Evolutionary conservation across 2,797 vertebrate species (phyloP).

Genomic region (Acanthis flammea): DNA sequence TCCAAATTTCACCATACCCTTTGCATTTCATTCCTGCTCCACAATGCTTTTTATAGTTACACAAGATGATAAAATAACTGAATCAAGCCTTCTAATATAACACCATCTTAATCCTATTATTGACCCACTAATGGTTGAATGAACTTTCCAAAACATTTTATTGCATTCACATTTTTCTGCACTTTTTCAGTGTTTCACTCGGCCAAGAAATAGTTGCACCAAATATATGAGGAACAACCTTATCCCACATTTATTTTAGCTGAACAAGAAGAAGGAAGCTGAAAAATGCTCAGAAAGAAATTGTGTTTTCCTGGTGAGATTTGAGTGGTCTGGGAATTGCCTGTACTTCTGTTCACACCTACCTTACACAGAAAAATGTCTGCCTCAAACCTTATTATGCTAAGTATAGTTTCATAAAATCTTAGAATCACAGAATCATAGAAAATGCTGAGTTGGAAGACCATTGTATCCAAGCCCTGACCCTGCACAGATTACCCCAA

Average conservation of each 20-base stretch:
- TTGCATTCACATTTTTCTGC: background rate
- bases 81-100: background rate
- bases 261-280: background rate
- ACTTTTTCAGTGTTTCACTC: background rate
- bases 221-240: background rate
- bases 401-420: background rate
- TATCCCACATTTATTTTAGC: background rate
- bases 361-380: rapidly evolving
- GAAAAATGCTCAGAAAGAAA: background rate
- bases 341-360: background rate
- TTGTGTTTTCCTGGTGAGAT: background rate
- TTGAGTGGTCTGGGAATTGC: background rate
- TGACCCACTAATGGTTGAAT: background rate
- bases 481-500: no score
- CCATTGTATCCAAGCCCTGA: background rate
- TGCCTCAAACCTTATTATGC: rapidly evolving
- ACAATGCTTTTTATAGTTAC: background rate
- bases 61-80: background rate
- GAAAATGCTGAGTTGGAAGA: background rate
- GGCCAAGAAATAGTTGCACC: background rate
- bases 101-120: background rate
- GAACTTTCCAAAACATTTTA: background rate
- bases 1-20: background rate
- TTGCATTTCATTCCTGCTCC: background rate
- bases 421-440: background rate